A percentile compares a stretch with the other conserved stretches of the same genome.
These are phyloP conservation scores for Tupiocoris notatus DNA, from an alignment of 2,888 invertebrate species.

Conservation along the genomic window DNA sequence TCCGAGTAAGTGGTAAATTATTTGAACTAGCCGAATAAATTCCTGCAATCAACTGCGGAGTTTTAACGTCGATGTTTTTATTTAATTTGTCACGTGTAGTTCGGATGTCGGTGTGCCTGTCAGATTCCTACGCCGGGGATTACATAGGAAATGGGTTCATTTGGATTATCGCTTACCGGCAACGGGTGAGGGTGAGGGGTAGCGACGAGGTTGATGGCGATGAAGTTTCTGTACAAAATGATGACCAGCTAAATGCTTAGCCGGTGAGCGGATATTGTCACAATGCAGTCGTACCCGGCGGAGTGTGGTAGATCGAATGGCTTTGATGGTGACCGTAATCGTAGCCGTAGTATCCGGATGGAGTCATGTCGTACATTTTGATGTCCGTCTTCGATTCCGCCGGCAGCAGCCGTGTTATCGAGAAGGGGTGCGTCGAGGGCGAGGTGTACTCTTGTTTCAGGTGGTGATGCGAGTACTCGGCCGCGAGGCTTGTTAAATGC, in stretches of 20 bases:
- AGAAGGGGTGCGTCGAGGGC: constrained; percentile 87
- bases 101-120: too few relatives aligned
- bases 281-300: constrained; percentile 77
- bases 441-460: constrained; percentile 80
- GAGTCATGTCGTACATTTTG: constrained; percentile 74
- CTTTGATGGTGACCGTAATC: constrained; percentile 72
- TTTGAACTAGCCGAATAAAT: too few relatives aligned
- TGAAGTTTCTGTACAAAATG: constrained; percentile 44
- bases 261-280: constrained; percentile 84
- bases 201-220: not conserved
- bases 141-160: too few relatives aligned
- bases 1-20: too few relatives aligned
- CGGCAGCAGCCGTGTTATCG: constrained; percentile 88
- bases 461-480: constrained; percentile 61
- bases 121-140: too few relatives aligned
- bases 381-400: constrained; percentile 81
- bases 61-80: too few relatives aligned
- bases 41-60: too few relatives aligned
- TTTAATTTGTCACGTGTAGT: too few relatives aligned
- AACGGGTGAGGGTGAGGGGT: not conserved
- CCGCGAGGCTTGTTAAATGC: constrained; percentile 47
- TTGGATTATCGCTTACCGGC: not conserved
- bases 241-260: constrained; percentile 59
- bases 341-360: constrained; percentile 66
- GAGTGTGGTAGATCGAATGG: constrained; percentile 55